Conservation (phyloP, 2,888 invertebrate species). For the Thera obeliscata region DNA sequence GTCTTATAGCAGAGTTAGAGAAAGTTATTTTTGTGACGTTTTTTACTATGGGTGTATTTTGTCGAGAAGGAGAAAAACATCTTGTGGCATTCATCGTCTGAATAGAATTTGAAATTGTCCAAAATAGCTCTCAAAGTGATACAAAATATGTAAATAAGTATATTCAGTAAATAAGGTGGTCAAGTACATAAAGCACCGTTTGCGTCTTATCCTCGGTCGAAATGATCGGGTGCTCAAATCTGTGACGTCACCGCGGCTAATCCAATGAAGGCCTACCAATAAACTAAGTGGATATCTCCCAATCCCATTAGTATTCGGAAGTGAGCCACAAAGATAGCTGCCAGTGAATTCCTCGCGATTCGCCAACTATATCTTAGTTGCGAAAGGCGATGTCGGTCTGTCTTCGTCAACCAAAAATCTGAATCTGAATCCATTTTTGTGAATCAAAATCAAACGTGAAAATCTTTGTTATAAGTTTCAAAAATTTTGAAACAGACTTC, state of each 20-base stretch:
- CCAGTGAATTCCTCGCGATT: conserved; percentile 43
- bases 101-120: too few species aligned
- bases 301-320: conserved; percentile 46
- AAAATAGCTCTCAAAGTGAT: too few species aligned
- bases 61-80: too few species aligned
- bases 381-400: neutral
- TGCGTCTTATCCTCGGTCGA: conserved; percentile 39
- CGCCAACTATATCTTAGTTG: conserved; percentile 35
- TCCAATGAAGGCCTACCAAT: conserved; percentile 43
- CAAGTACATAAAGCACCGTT: conserved; percentile 6
- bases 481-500: too few species aligned
- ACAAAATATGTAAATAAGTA: too few species aligned
- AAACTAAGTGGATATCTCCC: conserved; percentile 42
- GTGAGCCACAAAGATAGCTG: conserved; percentile 41
- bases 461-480: too few species aligned
- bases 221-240: conserved; percentile 39
- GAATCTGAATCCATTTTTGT: too few species aligned
- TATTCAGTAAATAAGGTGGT: neutral
- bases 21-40: too few species aligned
- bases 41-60: too few species aligned
- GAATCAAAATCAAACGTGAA: too few species aligned
- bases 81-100: too few species aligned
- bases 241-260: conserved; percentile 42
- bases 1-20: too few species aligned
- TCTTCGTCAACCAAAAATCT: neutral